phyloP scores from a whole-genome alignment of 2,113 vertebrate species.

The Ptilonorhynchus violaceus region DNA sequence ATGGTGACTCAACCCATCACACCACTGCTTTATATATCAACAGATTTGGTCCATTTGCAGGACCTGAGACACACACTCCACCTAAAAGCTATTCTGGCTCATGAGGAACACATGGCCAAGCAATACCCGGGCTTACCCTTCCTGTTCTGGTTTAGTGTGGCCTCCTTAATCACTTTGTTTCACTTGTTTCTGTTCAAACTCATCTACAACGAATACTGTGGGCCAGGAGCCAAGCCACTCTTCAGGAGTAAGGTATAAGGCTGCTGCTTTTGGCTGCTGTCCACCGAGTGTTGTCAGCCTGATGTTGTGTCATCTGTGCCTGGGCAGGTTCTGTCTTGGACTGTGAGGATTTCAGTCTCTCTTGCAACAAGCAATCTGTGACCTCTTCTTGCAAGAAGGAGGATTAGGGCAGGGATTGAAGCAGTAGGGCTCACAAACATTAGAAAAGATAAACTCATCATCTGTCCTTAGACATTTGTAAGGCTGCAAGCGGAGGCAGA shows the following conservation, averaged over 20 bases:
- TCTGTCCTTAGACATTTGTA: not conserved
- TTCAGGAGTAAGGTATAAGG: constrained; percentile 97
- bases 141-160: constrained; percentile 98
- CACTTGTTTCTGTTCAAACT: constrained; percentile 99
- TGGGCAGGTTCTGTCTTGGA: not conserved
- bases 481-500: not conserved
- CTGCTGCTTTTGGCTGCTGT: not conserved
- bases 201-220: constrained; percentile 99
- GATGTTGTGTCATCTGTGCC: not conserved
- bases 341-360: not conserved
- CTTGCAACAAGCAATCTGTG: not conserved
- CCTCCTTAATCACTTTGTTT: constrained; percentile 95
- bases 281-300: not conserved
- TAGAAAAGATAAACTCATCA: not conserved
- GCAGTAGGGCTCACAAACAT: not conserved
- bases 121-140: constrained; percentile 94
- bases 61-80: constrained; percentile 94
- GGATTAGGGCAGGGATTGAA: not conserved
- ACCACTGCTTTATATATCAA: constrained; percentile 92
- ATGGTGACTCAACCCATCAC: constrained; percentile 98
- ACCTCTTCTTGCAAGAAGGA: not conserved
- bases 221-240: constrained; percentile 93
- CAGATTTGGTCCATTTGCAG: constrained; percentile 90
- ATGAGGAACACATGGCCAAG: constrained; percentile 98
- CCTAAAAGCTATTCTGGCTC: constrained; percentile 93